Evolutionary conservation across 2,113 vertebrate species (phyloP).

Genomic region (Cercocebus atys): DNA sequence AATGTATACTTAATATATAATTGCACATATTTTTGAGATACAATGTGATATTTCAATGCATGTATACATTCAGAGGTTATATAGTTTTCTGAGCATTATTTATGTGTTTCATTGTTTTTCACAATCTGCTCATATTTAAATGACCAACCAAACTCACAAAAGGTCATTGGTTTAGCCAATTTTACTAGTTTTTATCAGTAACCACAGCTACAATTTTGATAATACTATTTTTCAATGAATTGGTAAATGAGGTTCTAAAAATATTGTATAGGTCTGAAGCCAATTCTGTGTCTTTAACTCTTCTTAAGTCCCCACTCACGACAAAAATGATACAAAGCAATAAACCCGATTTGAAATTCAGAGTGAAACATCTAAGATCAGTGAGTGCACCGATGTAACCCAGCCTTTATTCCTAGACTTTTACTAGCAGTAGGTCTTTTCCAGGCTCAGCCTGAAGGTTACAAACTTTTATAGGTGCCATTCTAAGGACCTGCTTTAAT

Average conservation of each 20-base stretch:
- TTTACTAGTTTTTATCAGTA: not conserved
- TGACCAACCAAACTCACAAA: not conserved
- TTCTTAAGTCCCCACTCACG: not conserved
- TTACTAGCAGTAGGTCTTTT: not conserved
- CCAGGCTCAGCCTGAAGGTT: not conserved
- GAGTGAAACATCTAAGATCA: not conserved
- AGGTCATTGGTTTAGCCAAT: not conserved
- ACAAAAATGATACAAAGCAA: not conserved
- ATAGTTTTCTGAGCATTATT: not conserved
- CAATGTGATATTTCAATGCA: not conserved
- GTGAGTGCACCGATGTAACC: not conserved
- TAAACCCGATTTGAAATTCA: not conserved
- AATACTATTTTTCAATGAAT: not conserved
- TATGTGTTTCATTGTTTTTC: not conserved
- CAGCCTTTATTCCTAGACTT: not conserved
- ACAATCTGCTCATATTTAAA: not conserved
- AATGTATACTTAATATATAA: not conserved
- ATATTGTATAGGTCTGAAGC: not conserved
- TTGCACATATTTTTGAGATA: not conserved
- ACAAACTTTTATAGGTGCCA: not conserved
- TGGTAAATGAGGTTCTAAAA: not conserved
- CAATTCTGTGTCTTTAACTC: not conserved
- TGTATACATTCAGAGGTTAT: not conserved
- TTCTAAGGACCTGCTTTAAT: not conserved
- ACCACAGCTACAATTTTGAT: not conserved